Conservation (phyloP, 2,113 vertebrate genomes). For the Pipra filicauda region DNA sequence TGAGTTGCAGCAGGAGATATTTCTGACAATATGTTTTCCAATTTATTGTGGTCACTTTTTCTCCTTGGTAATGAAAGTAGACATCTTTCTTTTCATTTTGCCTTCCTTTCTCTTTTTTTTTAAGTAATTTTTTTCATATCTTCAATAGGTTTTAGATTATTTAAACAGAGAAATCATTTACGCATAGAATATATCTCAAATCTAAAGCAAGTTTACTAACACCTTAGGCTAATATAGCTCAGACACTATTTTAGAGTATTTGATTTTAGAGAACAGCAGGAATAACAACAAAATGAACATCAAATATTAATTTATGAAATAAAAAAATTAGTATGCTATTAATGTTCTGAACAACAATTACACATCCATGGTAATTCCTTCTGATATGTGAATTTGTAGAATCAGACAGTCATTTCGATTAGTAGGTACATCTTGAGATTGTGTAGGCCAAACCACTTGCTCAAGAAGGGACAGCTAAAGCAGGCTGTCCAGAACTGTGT, state of each 20-base stretch:
- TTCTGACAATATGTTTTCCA: neutral
- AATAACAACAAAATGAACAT: neutral
- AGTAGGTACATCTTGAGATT: neutral
- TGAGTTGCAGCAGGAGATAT: neutral
- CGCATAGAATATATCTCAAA: neutral
- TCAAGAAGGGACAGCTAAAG: neutral
- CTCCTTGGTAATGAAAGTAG: neutral
- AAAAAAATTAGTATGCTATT: neutral
- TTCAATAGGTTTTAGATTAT: neutral
- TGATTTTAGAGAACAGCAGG: neutral
- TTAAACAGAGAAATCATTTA: neutral
- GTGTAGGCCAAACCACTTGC: neutral
- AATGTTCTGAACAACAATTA: neutral
- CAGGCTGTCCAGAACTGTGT: neutral
- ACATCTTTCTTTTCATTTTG: neutral
- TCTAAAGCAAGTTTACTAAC: neutral
- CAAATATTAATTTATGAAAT: neutral
- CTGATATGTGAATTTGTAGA: neutral
- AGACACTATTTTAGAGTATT: neutral
- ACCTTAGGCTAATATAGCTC: neutral
- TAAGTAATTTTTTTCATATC: neutral
- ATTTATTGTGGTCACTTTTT: neutral
- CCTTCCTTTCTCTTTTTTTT: fast-evolving
- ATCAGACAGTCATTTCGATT: neutral
- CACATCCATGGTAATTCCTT: neutral